Percentiles rank a stretch among this genome's conserved stretches.
Conservation (phyloP, 2,113 vertebrate species). For the Oriolus oriolus region DNA sequence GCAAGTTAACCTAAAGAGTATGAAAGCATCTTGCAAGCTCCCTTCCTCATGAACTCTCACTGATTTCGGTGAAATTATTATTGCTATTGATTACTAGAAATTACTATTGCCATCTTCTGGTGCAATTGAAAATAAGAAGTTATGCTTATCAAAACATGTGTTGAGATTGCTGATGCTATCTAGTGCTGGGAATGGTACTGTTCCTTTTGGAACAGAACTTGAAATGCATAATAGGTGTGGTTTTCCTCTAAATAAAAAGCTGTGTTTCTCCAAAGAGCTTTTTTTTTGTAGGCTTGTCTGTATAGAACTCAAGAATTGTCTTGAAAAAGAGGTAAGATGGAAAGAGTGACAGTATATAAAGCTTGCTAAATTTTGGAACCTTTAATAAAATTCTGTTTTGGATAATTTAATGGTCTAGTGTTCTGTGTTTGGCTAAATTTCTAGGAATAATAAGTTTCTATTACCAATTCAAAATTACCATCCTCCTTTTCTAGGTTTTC, state of each 20-base stretch:
- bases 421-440: neutral
- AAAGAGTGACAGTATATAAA: too few species aligned
- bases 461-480: neutral
- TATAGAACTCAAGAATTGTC: too few species aligned
- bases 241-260: too few species aligned
- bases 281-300: too few species aligned
- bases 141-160: neutral
- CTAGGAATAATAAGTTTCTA: neutral
- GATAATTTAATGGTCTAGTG: neutral
- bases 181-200: neutral
- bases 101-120: slow-evolving; percentile 64
- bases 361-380: too few species aligned
- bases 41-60: neutral
- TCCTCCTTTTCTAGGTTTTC: neutral
- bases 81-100: slow-evolving; percentile 57
- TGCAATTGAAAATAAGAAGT: slow-evolving; percentile 44
- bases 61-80: slow-evolving; percentile 22
- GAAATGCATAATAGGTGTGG: too few species aligned
- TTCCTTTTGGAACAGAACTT: too few species aligned
- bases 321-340: too few species aligned
- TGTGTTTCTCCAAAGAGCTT: too few species aligned
- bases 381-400: neutral
- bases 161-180: neutral
- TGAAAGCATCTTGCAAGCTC: neutral
- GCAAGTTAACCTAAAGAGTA: neutral